Conservation (phyloP, 2,797 vertebrate genomes). For the Scomberomorus guttatus region DNA sequence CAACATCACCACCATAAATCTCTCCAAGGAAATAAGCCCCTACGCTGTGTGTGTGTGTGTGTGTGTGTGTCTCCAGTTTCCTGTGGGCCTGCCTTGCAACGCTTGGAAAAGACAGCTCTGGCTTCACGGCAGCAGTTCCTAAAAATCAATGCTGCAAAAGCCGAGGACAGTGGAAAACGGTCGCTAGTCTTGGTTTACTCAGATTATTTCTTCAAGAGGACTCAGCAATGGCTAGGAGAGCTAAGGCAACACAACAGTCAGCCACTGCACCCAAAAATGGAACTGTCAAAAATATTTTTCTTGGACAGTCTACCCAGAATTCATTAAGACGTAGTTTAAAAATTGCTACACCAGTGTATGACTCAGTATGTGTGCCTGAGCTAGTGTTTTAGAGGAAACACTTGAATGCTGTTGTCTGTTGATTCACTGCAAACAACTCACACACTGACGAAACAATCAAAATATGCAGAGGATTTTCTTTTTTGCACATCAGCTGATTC, state of each 20-base stretch:
- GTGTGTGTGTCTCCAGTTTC: slow-evolving; percentile 13
- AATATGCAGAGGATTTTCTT: not conserved
- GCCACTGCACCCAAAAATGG: slow-evolving; percentile 9
- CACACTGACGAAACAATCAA: not conserved
- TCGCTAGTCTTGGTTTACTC: not conserved
- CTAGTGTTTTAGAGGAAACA: slow-evolving; percentile 24
- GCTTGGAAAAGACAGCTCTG: slow-evolving; percentile 19
- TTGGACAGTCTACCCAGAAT: slow-evolving; percentile 13
- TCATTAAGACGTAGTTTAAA: slow-evolving; percentile 7
- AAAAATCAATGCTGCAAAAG: slow-evolving; percentile 47
- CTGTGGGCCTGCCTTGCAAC: slow-evolving; percentile 30
- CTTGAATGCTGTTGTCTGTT: slow-evolving; percentile 16
- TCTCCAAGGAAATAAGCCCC: slow-evolving; percentile 40
- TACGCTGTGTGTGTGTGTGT: not conserved
- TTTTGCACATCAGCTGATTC: not conserved
- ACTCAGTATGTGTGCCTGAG: slow-evolving; percentile 47
- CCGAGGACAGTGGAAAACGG: not conserved
- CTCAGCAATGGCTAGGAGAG: not conserved
- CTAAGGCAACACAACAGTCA: slow-evolving; percentile 15
- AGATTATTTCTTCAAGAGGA: slow-evolving; percentile 16
- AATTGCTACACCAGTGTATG: slow-evolving; percentile 18
- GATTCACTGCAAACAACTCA: slow-evolving; percentile 21
- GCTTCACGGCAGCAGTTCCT: slow-evolving; percentile 29
- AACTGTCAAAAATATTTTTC: slow-evolving; percentile 14
- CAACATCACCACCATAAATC: slow-evolving; percentile 38